Evolutionary conservation across 2,113 vertebrate species (phyloP), one percentile per base, ranked within the genome.

Genomic region (Ardeotis arabs): DNA sequence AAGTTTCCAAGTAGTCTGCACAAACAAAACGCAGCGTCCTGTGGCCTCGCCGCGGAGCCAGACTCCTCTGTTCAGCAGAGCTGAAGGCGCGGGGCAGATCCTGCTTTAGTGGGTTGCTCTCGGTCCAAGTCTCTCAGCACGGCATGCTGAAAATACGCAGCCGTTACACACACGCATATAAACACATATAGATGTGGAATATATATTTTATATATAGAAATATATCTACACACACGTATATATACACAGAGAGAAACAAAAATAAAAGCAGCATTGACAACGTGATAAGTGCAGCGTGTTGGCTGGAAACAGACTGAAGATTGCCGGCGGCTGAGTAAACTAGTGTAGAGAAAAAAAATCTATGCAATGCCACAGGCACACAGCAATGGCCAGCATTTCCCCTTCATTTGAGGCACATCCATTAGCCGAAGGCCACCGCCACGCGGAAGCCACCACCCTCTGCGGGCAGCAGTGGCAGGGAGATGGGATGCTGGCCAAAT

Each of bases 261-360:
- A 92, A 81, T 84, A 91, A 90, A 93, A 80, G 70, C 67, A 55
- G 72, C 79, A 44, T 6, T 76, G 92, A 56, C 70, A 74, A 47
- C 10, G 80, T 49, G 84, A 2, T 11, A 82, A 94, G 39, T 73
- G 84, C 78, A 80, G 82, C 0, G 0, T 27, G 45, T 13, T 84
- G 76, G 83, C 84, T 93, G 75, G 72, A 95, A 97, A 93, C 58
- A 86, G 77, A 39, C 31, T 52, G 66, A 55, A 86, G 95, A 86
- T 39, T 74, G 56, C 81, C 75, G 86, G 56, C 11, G 47, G 81
- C 49, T 50, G 58, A 80, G 72, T 64, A 49, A 86, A 76, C 27
- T 52, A 35, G 70, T 25, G 39, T 21, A 59, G 79, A 76, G 90
- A 63, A 87, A 95, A 81, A 44, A 95, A 78, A 87, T 72, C 84